A percentile compares a stretch with the other conserved stretches of the same genome.
phyloP scores from a whole-genome alignment of 2,113 vertebrate genomes.

The Terrapene triunguis region DNA sequence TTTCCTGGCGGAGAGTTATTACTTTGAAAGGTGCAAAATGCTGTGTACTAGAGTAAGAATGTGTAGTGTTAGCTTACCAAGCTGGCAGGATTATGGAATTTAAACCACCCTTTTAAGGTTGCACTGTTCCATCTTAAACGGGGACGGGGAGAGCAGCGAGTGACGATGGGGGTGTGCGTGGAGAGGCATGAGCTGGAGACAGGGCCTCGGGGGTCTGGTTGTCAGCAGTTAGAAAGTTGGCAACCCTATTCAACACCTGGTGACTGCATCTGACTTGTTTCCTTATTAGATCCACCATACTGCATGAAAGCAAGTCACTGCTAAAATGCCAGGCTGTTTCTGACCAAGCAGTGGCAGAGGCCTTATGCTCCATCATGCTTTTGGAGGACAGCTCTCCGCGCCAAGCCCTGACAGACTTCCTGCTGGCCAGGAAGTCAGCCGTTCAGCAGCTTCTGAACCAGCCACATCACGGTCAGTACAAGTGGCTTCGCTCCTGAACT shows the following conservation, averaged over 20 bases:
- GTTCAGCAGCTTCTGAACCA: constrained; percentile 95
- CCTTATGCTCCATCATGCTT: constrained; percentile 93
- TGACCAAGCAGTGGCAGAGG: constrained; percentile 93
- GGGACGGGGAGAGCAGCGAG: no score
- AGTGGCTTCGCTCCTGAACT: background rate
- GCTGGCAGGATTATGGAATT: background rate
- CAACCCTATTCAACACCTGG: background rate
- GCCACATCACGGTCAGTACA: constrained; percentile 88
- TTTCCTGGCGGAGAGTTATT: background rate
- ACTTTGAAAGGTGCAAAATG: background rate
- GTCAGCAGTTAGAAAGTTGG: no score
- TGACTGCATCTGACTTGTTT: fast-evolving
- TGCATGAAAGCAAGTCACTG: constrained; percentile 91
- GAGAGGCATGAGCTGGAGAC: no score
- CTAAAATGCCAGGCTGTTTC: constrained; percentile 86
- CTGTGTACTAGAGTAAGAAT: no score
- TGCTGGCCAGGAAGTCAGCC: constrained; percentile 92
- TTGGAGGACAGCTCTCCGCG: constrained; percentile 95
- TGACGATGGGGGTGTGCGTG: no score
- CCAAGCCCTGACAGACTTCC: constrained; percentile 92
- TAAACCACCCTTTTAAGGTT: background rate
- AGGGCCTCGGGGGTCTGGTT: no score
- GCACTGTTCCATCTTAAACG: background rate
- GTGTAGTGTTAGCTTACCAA: background rate
- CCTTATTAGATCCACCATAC: constrained; percentile 86